These are phyloP conservation scores for Brassicogethes aeneus DNA, from an alignment of 2,888 invertebrate genomes.

Conservation along the genomic window DNA sequence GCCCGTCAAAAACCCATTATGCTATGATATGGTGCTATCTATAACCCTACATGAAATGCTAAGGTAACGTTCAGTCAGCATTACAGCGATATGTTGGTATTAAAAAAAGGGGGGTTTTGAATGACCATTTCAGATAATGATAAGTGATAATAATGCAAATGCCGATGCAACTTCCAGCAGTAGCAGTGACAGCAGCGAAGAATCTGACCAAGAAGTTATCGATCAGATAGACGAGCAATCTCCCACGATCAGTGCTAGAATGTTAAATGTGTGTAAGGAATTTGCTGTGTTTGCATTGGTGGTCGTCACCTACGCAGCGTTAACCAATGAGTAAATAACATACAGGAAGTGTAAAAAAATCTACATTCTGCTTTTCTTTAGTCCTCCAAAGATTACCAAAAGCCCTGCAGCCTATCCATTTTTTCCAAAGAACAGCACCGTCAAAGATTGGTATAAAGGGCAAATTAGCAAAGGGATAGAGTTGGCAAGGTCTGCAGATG, in stretches of 20 bases:
- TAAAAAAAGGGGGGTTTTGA: not conserved
- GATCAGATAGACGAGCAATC: not conserved
- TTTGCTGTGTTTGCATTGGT: constrained; percentile 54
- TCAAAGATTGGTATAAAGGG: constrained; percentile 72
- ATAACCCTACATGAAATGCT: not conserved
- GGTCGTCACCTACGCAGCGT: constrained; percentile 58
- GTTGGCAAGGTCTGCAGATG: constrained; percentile 47
- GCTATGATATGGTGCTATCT: no score
- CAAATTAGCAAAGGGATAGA: constrained; percentile 54
- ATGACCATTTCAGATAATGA: constrained; percentile 1
- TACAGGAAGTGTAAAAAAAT: constrained; percentile 15
- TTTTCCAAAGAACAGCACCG: constrained; percentile 57
- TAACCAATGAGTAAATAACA: constrained; percentile 56
- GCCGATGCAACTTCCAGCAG: not conserved
- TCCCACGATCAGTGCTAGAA: constrained; percentile 30
- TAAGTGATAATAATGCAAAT: constrained; percentile 2
- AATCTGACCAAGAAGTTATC: not conserved
- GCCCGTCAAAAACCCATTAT: no score
- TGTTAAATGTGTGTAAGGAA: constrained; percentile 57
- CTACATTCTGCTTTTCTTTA: constrained; percentile 27
- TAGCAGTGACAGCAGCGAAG: not conserved
- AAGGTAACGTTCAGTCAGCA: not conserved
- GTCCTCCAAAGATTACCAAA: constrained; percentile 50
- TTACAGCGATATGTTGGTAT: no score
- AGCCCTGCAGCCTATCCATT: constrained; percentile 59